These are phyloP conservation scores for Pangasianodon hypophthalmus DNA, from an alignment of 2,113 vertebrate genomes.

Conservation along the genomic window DNA sequence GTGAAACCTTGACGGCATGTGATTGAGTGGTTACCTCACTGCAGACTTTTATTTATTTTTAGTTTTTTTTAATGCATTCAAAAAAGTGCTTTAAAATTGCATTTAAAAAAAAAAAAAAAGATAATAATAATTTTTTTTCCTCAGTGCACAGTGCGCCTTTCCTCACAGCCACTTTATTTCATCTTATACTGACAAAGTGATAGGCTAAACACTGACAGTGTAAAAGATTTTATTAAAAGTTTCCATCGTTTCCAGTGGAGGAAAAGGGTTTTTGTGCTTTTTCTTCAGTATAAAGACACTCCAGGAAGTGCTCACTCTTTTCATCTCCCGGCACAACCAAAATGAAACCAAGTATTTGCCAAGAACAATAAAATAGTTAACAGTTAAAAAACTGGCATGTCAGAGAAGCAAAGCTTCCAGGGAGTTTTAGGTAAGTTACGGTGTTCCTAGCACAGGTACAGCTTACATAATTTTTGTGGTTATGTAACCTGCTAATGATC, in stretches of 20 bases:
- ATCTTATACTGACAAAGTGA: background rate
- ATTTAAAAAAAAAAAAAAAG: background rate
- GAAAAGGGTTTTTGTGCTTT: too few relatives aligned
- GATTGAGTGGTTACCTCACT: too few relatives aligned
- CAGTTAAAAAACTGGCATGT: background rate
- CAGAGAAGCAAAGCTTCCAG: background rate
- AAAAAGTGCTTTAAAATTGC: too few relatives aligned
- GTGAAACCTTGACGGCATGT: background rate
- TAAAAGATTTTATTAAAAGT: too few relatives aligned
- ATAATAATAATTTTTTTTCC: background rate
- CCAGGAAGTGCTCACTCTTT: background rate
- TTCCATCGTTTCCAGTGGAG: background rate
- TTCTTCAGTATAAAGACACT: background rate
- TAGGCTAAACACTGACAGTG: background rate
- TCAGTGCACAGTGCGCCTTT: background rate
- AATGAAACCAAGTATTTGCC: background rate
- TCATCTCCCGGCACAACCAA: background rate
- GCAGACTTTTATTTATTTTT: too few relatives aligned
- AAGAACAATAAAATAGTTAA: background rate
- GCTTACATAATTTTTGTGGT: background rate
- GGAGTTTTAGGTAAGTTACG: background rate
- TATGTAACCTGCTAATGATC: background rate
- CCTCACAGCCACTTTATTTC: background rate
- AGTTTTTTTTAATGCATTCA: too few relatives aligned
- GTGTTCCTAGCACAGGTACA: background rate